phyloP scores from a whole-genome alignment of 2,888 invertebrate species.

The Tiphia femorata region DNA sequence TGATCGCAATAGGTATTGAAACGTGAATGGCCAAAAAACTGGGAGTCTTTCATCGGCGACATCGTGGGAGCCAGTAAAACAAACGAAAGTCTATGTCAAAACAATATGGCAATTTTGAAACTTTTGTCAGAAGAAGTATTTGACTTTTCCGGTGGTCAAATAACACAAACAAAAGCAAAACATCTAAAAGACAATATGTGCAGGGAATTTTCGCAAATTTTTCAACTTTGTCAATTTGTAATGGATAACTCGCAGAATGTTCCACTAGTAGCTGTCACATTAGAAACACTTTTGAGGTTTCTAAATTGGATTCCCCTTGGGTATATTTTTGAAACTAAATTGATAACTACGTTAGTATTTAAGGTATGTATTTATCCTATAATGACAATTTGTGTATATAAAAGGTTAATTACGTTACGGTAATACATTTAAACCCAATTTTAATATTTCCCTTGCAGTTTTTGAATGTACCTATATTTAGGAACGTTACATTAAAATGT shows the following conservation, averaged over 20 bases:
- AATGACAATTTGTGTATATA: not conserved
- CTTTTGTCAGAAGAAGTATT: constrained; percentile 98
- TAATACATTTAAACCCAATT: not conserved
- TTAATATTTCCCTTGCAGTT: constrained; percentile 73
- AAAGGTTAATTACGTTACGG: not conserved
- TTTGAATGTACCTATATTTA: constrained; percentile 95
- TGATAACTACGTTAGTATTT: constrained; percentile 92
- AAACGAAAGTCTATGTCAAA: constrained; percentile 98
- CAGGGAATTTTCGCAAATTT: constrained; percentile 98
- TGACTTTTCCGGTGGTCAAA: constrained; percentile 97
- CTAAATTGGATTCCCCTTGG: constrained; percentile 99
- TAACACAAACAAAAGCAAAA: constrained; percentile 99
- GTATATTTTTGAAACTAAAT: constrained; percentile 98
- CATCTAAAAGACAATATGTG: constrained; percentile 99
- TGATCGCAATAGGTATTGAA: constrained; percentile 84
- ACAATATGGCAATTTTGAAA: constrained; percentile 99
- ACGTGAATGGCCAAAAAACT: constrained; percentile 99
- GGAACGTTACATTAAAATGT: constrained; percentile 98
- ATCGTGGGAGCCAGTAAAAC: constrained; percentile 99
- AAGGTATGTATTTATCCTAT: constrained; percentile 71
- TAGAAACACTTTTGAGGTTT: constrained; percentile 96
- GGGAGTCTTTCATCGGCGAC: constrained; percentile 99
- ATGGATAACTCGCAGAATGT: constrained; percentile 98
- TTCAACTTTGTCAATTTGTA: constrained; percentile 97
- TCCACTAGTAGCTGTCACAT: constrained; percentile 93